Evolutionary conservation across 2,113 vertebrate species (phyloP), one percentile per base, ranked within the genome.

Genomic region (Sminthopsis crassicaudata): DNA sequence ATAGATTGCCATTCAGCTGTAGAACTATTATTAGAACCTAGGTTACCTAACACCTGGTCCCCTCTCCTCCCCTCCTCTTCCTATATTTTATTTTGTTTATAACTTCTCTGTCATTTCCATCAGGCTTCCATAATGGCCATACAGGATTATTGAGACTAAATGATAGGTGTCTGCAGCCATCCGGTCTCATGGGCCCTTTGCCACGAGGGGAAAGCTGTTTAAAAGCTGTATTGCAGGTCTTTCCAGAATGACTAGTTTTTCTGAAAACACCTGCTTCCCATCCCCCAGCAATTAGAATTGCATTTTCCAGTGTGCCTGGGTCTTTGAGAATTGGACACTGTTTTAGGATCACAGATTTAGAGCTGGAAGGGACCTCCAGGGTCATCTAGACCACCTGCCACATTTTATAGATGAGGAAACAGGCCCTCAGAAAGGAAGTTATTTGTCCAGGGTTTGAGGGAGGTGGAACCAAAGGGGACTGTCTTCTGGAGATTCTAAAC

Each of bases 161-260:
- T 89, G 95, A 93, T 91, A 53, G 24, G 11, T 92, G 88, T 90
- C 67, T 94, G 92, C 57, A 90, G 91, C 52, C 90, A 92, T 36
- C 46, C 30, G 42, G 67, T 84, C n/a, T 84, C 67, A 23, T 42
- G 67, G 36, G 67, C 67, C 67, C 92, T 94, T 93, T 51, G 53
- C 60, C 95, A 90, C 53, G 96, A 92, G 95, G 95, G 51, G 95
- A 90, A 93, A 92, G 93, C 95, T 92, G 55, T 93, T 76, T 89
- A 84, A 92, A 97, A 94, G 67, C 92, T 36, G 89, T n/a, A 48
- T 93, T 89, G 67, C 96, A 96, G 95, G 94, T 97, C 97, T 97
- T 97, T 97, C 95, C 91, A 95, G 96, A 93, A 97, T 46, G 90
- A 95, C 94, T 42, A 93, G 95, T 93, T 92, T 96, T 93, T 76